These are phyloP conservation scores for Podarcis siculus DNA, from an alignment of 2,797 vertebrate species.

Conservation along the genomic window DNA sequence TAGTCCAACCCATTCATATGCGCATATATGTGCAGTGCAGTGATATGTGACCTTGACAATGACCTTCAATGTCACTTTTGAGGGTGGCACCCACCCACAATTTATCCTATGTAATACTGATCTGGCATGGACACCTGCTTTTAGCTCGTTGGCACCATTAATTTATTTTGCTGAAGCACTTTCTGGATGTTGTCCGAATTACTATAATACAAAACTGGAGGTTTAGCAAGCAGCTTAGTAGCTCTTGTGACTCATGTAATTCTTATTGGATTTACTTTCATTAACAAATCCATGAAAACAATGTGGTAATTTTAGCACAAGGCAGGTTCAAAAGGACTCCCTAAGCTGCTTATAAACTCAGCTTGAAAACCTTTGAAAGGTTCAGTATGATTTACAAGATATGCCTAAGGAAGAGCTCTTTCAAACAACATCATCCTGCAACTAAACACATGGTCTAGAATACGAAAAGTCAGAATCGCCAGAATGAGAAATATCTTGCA, in stretches of 20 bases:
- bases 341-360: constrained; percentile 71
- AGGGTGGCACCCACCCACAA: background rate
- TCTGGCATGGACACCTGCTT: background rate
- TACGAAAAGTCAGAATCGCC: constrained; percentile 2
- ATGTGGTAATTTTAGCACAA: constrained; percentile 75
- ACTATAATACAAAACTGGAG: background rate
- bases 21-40: background rate
- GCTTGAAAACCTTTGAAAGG: constrained; percentile 58
- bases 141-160: background rate
- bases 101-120: background rate
- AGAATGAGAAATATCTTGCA: constrained; percentile 21
- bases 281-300: constrained; percentile 69
- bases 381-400: constrained; percentile 45
- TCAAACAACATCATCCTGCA: constrained; percentile 30
- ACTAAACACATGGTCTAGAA: background rate
- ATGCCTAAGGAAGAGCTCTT: background rate
- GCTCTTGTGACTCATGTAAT: constrained; percentile 40
- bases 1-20: background rate
- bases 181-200: background rate
- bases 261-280: constrained; percentile 70
- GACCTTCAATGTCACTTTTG: background rate
- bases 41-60: background rate
- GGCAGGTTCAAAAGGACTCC: constrained; percentile 69
- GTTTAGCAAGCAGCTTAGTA: constrained; percentile 53
- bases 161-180: background rate